Percentiles rank a stretch among this genome's conserved stretches.
phyloP scores from a whole-genome alignment of 1,140 invertebrate genomes.

The Drosophila ohnishii region DNA sequence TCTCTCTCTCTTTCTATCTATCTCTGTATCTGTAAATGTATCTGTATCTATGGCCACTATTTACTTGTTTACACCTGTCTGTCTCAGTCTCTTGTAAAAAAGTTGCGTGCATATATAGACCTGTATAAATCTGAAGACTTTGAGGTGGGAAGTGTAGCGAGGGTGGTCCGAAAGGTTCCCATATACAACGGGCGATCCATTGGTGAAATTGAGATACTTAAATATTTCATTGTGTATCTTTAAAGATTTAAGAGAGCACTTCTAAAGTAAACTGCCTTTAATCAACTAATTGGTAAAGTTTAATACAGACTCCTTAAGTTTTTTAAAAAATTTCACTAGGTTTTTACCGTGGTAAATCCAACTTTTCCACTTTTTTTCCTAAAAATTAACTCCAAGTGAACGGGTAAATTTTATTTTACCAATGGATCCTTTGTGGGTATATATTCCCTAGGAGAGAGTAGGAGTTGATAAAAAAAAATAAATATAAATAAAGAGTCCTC shows the following conservation, averaged over 20 bases:
- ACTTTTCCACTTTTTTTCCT: neutral
- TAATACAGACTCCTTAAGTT: no score
- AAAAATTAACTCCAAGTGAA: no score
- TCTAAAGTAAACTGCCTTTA: no score
- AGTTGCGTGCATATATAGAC: slow-evolving; percentile 33
- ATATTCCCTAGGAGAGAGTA: neutral
- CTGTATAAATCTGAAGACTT: slow-evolving; percentile 7
- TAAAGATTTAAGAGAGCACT: no score
- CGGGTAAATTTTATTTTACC: neutral
- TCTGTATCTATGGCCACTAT: slow-evolving; percentile 11
- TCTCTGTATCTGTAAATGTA: slow-evolving; percentile 11
- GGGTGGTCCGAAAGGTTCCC: neutral
- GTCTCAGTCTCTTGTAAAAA: slow-evolving; percentile 41
- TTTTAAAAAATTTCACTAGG: no score
- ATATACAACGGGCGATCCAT: neutral
- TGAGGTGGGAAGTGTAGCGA: slow-evolving; percentile 20
- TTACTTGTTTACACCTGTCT: slow-evolving; percentile 12
- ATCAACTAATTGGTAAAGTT: no score
- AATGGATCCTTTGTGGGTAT: neutral
- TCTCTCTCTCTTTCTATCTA: slow-evolving; percentile 17
- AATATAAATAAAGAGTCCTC: neutral
- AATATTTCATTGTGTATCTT: no score
- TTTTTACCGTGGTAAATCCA: neutral
- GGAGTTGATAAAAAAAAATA: neutral
- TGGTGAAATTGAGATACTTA: neutral